Percentiles rank a stretch among this genome's conserved stretches.
These are phyloP conservation scores for Amyelois transitella DNA, from an alignment of 1,140 invertebrate species.

Conservation along the genomic window DNA sequence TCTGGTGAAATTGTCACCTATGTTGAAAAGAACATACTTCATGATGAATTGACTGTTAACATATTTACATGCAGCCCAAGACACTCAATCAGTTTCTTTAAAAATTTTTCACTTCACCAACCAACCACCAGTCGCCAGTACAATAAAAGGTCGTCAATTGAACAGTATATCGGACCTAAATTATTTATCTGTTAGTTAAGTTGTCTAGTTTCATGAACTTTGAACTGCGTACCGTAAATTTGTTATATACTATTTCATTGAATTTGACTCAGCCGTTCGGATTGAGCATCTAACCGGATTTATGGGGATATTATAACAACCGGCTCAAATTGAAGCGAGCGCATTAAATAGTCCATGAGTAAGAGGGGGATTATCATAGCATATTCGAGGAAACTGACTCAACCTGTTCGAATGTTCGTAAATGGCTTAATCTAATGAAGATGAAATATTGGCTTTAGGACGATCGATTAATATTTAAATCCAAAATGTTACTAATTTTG, in stretches of 20 bases:
- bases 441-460: background rate
- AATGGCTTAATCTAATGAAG: conserved; percentile 1
- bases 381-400: conserved; percentile 7
- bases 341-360: conserved; percentile 19
- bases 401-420: background rate
- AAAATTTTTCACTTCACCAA: too few relatives aligned
- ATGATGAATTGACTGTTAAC: too few relatives aligned
- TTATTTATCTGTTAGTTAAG: background rate
- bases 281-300: conserved; percentile 4
- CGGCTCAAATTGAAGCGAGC: background rate
- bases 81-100: too few relatives aligned
- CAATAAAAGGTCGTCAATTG: too few relatives aligned
- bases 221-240: background rate
- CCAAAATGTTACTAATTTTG: background rate
- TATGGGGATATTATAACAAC: conserved; percentile 5
- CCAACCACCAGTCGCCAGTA: too few relatives aligned
- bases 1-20: too few relatives aligned
- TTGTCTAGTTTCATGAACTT: background rate
- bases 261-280: conserved; percentile 9
- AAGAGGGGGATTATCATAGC: conserved; percentile 15
- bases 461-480: background rate
- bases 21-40: too few relatives aligned
- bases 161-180: too few relatives aligned
- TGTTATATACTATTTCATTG: conserved; percentile 18
- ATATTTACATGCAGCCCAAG: too few relatives aligned